Base-by-base conservation (phyloP, 2,888 invertebrate species). In the Yponomeuta evonymella region DNA sequence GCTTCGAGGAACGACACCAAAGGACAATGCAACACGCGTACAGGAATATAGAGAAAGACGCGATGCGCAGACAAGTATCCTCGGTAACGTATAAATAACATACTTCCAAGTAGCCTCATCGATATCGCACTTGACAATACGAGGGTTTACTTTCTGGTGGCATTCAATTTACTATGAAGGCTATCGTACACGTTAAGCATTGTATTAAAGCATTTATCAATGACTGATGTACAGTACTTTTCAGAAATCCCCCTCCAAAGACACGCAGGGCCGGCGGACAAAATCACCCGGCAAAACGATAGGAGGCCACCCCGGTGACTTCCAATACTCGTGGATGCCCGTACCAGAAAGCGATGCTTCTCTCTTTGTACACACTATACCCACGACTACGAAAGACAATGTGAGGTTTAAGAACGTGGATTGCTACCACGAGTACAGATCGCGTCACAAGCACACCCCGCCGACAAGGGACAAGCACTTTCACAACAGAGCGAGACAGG, bases 241-340 rank as follows among this genome's bases (percentile, higher is more conserved):
- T 64, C 30, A 64, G 29, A 64, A 64, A 64, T 64, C 64, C n/a
- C 64, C 64, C n/a, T 23, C 64, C 1, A 64, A 23, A 64, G 64
- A 64, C 64, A 64, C 23, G 4, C 64, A 64, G 64, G 64, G 64
- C 29, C 12, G 29, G 64, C 64, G 64, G 12, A n/a, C 67, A 36
- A 67, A 67, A 43, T 67, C 67, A 8, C 36, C 36, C 12, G n/a
- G 15, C 43, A 67, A 67, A 48, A 83, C 87, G 73, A 86, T 81
- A 70, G 86, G 89, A 79, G 30, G 23, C 5, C 29, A 58, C 51
- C 75, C 72, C 33, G 79, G 78, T 71, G 84, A 88, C 72, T 83
- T 86, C 67, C 83, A 89, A 74, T 92, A 91, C 73, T 89, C 91
- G 10, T 92, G 91, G 91, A 87, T 91, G 88, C 91, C 91, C 6